Base-by-base conservation (phyloP, 2,113 vertebrate species). In the Gambusia affinis region DNA sequence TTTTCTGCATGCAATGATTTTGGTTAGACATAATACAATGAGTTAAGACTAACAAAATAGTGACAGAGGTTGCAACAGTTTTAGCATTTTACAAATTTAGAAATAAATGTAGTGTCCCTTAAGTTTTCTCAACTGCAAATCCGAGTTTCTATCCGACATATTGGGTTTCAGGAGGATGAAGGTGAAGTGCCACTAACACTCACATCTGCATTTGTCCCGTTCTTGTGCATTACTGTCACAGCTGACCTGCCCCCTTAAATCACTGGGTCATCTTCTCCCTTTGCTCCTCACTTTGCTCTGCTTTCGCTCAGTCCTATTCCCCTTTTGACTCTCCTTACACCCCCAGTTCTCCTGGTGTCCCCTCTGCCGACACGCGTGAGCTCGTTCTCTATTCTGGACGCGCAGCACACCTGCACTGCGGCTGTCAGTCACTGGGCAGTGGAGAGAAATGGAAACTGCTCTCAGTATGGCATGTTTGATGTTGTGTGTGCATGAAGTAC, bases 191-290 rank as follows among this genome's bases (percentile, higher is more conserved):
- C 86, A 84, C 84, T 91, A 86, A 79, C 76, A 42, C 79, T 89
- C 81, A 27, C 74, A 81, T 62, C 73, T 79, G 87, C 88, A 87
- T 89, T 88, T 87, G 91, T 91, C 87, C 82, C 47, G 84, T 93
- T 91, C 84, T 92, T 88, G 81, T 88, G 87, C 86, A 88, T 93
- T 89, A 89, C 74, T 78, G 81, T 93, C 88, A 91, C 88, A 82
- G 64, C 79, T 88, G 88, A 90, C 91, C 90, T 77, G 76, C 80
- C 80, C 81, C 83, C 83, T 88, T 84, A 90, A 93, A 91, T 90
- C 92, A 72, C 62, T 4, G 1, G 57, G 71, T 70, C 37, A 33
- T 62, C 74, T 75, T 60, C 67, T 78, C 51, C 62, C 68, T 63
- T 60, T 62, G 22, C 54, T 62, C 72, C 60, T 69, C 60, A 27